Evolutionary conservation across 2,888 invertebrate species (phyloP), one percentile per base, ranked within the genome.

Genomic region (Enchytraeus crypticus): DNA sequence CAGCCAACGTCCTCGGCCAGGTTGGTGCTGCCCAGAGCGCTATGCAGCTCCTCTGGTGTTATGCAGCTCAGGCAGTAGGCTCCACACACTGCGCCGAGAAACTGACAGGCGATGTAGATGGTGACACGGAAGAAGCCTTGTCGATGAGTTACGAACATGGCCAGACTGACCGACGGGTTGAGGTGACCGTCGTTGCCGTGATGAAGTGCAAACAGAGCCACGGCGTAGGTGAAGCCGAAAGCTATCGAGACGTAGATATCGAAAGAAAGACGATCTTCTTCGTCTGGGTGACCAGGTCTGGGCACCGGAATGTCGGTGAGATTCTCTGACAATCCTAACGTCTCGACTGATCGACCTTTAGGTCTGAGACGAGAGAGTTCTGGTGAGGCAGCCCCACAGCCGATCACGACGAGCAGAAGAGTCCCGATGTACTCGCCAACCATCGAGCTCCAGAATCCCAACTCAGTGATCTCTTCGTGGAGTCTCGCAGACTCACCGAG

Each of bases 111-210:
- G 18, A 61, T 23, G 54, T 61, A 63, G 47, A 63, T 21, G 26
- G 58, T 18, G 27, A 51, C 49, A 5, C 63, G 51, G 8, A 47
- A 21, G 34, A 54, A 18, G 53, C 63, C 53, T 34, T 57, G 29
- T 33, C 55, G 11, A 2, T 60, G 51, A 18, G 61, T 57, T 21
- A 55, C 61, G 30, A 33, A 26, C 63, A 57, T 63, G 3, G 63
- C 60, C 11, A 57, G 14, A 1, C 79, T 77, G 2, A 80, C 73
- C 5, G 79, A 77, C 1, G 79, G 78, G 57, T 79, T 79, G 65
- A 80, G 71, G 63, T 79, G 79, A 2, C 74, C 75, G 57, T 57
- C 60, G 62, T 45, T 60, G 32, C 74, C 71, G 62, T 74, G 72
- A 1, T 80, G 78, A 38, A 77, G 70, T 63, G 76, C 76, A 61